phyloP scores from a whole-genome alignment of 2,113 vertebrate species.

The Tupaia tana region DNA sequence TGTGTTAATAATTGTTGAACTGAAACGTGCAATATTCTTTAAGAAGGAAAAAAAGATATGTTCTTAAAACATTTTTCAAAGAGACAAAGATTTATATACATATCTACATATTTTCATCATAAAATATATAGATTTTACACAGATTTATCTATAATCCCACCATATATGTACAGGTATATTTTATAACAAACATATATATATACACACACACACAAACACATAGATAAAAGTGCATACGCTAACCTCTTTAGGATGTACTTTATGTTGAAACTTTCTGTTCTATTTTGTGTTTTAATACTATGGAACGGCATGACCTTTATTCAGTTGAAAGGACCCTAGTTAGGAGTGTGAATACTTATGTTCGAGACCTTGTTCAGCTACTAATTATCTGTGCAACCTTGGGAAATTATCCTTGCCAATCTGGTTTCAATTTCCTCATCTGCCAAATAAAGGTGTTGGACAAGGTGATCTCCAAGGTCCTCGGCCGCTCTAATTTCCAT shows the following conservation, averaged over 20 bases:
- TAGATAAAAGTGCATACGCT: not conserved
- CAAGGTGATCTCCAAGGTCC: constrained; percentile 78
- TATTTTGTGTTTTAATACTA: constrained; percentile 13
- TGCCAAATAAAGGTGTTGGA: constrained; percentile 70
- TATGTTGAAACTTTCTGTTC: not conserved
- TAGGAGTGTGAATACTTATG: constrained; percentile 55
- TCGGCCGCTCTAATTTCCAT: constrained; percentile 67
- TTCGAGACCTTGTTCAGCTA: constrained; percentile 61
- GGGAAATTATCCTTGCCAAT: constrained; percentile 76
- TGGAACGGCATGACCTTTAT: constrained; percentile 59
- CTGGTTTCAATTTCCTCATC: constrained; percentile 74
- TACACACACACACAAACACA: too few species aligned
- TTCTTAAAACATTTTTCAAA: not conserved
- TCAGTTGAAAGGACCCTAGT: constrained; percentile 42
- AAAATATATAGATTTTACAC: not conserved
- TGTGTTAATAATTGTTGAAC: not conserved
- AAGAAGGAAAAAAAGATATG: not conserved
- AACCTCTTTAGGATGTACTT: not conserved
- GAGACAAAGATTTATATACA: not conserved
- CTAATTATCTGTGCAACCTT: constrained; percentile 75
- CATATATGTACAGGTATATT: not conserved
- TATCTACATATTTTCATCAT: not conserved
- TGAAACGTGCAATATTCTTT: not conserved
- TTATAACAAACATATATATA: not conserved
- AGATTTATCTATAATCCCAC: not conserved